Evolutionary conservation across 1,140 invertebrate species (phyloP).

Genomic region (Prorops nasuta): DNA sequence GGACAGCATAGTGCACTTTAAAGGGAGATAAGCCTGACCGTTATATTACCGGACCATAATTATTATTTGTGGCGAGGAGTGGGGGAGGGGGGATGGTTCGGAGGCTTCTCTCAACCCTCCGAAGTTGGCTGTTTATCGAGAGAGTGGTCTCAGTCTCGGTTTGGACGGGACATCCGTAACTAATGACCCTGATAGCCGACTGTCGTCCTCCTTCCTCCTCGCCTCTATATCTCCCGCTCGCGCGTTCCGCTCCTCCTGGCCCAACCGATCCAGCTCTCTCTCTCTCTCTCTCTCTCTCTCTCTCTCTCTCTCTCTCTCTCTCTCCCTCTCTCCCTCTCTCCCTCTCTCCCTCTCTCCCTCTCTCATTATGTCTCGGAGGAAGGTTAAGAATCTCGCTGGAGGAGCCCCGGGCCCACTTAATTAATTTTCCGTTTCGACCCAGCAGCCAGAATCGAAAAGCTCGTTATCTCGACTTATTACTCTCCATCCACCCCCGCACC

Average conservation of each 20-base stretch:
- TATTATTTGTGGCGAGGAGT: slow-evolving; percentile 44
- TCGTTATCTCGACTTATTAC: slow-evolving; percentile 40
- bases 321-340: slow-evolving; percentile 9
- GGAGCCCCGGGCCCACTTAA: slow-evolving; percentile 42
- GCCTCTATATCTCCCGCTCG: slow-evolving; percentile 7
- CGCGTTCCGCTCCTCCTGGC: slow-evolving; percentile 7
- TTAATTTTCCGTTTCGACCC: slow-evolving; percentile 48
- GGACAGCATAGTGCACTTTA: slow-evolving; percentile 51
- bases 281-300: slow-evolving; percentile 7
- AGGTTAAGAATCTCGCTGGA: slow-evolving; percentile 38
- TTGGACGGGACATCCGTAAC: slow-evolving; percentile 52
- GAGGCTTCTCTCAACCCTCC: slow-evolving; percentile 27
- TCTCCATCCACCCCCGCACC: slow-evolving; percentile 7
- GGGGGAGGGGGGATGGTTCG: not conserved
- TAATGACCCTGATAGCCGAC: slow-evolving; percentile 52
- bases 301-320: slow-evolving; percentile 2
- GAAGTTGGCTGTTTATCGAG: slow-evolving; percentile 52
- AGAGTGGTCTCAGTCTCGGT: slow-evolving; percentile 45
- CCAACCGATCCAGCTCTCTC: not conserved
- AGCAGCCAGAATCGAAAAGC: slow-evolving; percentile 34
- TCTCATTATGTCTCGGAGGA: slow-evolving; percentile 35
- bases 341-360: slow-evolving; percentile 19
- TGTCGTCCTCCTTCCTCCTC: slow-evolving; percentile 19
- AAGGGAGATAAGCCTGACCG: slow-evolving; percentile 45
- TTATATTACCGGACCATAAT: slow-evolving; percentile 49